phyloP scores from a whole-genome alignment of 2,797 vertebrate species.

The Odontamblyopus rebecca region DNA sequence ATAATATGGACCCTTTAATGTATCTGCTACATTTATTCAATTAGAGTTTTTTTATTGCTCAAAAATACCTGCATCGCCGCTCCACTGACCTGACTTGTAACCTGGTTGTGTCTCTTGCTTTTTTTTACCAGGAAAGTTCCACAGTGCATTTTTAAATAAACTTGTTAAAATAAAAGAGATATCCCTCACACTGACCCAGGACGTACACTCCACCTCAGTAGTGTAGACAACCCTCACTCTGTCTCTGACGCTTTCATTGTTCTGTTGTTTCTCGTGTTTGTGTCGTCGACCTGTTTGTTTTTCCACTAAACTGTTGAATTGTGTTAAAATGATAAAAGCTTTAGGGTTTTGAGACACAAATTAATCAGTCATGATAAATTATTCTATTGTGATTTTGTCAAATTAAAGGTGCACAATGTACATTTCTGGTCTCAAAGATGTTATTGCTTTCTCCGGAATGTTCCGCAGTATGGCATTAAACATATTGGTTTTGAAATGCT shows the following conservation, averaged over 20 bases:
- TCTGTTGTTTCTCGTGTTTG: slow-evolving; percentile 56
- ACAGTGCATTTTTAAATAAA: not conserved
- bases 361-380: not conserved
- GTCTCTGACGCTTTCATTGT: slow-evolving; percentile 51
- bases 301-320: slow-evolving; percentile 15
- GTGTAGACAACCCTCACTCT: slow-evolving; percentile 43
- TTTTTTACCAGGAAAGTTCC: too few species aligned
- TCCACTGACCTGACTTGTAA: too few species aligned
- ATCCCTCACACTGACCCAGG: slow-evolving; percentile 44
- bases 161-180: not conserved
- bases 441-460: too few species aligned
- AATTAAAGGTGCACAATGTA: not conserved
- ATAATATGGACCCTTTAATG: too few species aligned
- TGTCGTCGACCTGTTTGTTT: slow-evolving; percentile 53
- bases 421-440: too few species aligned
- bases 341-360: not conserved
- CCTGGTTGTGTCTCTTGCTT: too few species aligned
- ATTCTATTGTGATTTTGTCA: not conserved
- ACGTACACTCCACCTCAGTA: slow-evolving; percentile 46
- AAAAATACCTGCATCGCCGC: too few species aligned
- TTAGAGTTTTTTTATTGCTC: too few species aligned
- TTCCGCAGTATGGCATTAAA: too few species aligned
- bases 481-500: too few species aligned
- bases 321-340: not conserved
- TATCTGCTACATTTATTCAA: too few species aligned